A percentile compares a stretch with the other conserved stretches of the same genome.
phyloP scores from a whole-genome alignment of 2,888 invertebrate species.

The Tetragonisca angustula region DNA sequence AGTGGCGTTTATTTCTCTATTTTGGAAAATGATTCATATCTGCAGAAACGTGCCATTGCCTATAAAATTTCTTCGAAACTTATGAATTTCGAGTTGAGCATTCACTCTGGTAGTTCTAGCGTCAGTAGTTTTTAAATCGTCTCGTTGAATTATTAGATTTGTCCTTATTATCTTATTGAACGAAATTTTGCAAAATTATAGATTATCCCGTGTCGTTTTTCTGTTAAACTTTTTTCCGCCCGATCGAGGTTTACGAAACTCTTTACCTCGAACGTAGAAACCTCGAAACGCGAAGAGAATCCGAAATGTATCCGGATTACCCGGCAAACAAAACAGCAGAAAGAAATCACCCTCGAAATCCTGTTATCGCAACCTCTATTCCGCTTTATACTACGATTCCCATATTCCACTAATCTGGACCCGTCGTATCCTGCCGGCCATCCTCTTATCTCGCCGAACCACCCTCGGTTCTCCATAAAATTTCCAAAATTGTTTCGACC shows the following conservation, averaged over 20 bases:
- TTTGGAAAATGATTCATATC: too few relatives aligned
- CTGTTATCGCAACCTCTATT: background rate
- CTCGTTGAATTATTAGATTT: too few relatives aligned
- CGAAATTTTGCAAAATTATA: too few relatives aligned
- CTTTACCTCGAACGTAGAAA: background rate
- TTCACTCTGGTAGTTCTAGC: too few relatives aligned
- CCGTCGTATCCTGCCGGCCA: background rate
- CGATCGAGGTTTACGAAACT: background rate
- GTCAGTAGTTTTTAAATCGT: too few relatives aligned
- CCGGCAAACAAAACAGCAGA: background rate
- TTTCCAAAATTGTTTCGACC: background rate
- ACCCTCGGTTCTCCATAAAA: conserved; percentile 5
- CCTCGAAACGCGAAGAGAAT: background rate
- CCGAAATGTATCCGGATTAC: background rate
- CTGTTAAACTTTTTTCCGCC: too few relatives aligned
- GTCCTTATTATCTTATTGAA: too few relatives aligned
- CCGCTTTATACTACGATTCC: conserved; percentile 10
- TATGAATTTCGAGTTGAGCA: too few relatives aligned
- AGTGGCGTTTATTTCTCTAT: too few relatives aligned
- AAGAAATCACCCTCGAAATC: background rate
- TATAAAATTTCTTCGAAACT: too few relatives aligned
- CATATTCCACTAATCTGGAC: conserved; percentile 10
- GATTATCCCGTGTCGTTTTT: too few relatives aligned
- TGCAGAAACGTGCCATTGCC: too few relatives aligned
- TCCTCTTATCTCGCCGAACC: conserved; percentile 11